phyloP scores from a whole-genome alignment of 2,113 vertebrate species.

The Callipepla squamata region DNA sequence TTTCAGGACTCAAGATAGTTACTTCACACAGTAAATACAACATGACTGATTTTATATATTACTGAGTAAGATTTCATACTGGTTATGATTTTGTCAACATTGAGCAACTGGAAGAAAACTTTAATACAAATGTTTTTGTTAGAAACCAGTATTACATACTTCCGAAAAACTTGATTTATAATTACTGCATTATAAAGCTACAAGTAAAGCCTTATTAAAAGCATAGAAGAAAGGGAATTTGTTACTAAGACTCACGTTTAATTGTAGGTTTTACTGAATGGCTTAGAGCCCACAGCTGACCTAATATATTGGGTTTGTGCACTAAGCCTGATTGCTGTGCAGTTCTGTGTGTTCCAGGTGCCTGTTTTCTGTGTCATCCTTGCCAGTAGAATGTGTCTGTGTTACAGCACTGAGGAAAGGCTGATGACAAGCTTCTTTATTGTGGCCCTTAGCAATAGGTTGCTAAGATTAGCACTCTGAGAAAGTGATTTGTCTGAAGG shows the following conservation, averaged over 20 bases:
- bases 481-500: neutral
- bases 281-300: neutral
- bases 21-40: too few relatives aligned
- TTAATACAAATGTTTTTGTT: neutral
- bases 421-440: neutral
- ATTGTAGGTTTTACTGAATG: neutral
- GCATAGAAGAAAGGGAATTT: neutral
- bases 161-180: neutral
- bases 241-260: neutral
- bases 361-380: neutral
- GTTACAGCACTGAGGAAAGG: neutral
- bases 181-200: neutral
- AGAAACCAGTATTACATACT: neutral
- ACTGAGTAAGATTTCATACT: neutral
- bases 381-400: neutral
- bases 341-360: neutral
- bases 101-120: neutral
- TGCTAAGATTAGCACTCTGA: neutral
- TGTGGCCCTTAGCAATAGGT: neutral
- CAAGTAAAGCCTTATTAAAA: neutral
- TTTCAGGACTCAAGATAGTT: too few relatives aligned
- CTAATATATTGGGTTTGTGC: rapidly evolving
- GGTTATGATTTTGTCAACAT: neutral
- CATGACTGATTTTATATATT: neutral
- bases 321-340: neutral